Conservation (phyloP, 2,797 vertebrate species). For the Erpetoichthys calabaricus region DNA sequence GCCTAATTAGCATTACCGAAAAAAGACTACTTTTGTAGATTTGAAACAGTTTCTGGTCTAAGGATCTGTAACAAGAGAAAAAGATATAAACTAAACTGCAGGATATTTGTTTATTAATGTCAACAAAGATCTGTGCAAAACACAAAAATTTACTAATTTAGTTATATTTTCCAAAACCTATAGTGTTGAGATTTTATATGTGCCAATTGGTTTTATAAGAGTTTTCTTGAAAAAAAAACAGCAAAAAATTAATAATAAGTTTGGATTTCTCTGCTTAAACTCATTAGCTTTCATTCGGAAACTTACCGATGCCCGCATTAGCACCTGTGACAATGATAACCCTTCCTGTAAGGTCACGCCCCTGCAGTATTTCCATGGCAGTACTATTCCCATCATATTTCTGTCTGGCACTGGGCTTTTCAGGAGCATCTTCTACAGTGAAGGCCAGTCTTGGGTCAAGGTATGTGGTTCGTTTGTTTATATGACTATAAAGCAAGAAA, state of each 20-base stretch:
- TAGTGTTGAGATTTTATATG: neutral
- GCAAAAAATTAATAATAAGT: neutral
- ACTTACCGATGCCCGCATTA: conserved; percentile 87
- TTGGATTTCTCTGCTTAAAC: neutral
- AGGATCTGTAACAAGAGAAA: no score
- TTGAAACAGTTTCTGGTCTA: no score
- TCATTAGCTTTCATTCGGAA: neutral
- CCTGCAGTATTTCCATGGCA: conserved; percentile 85
- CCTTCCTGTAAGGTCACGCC: conserved; percentile 72
- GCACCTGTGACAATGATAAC: conserved; percentile 77
- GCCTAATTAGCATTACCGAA: no score
- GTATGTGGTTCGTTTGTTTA: conserved; percentile 90
- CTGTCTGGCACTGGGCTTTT: conserved; percentile 61
- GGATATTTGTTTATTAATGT: no score
- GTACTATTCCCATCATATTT: conserved; percentile 80
- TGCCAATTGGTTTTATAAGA: neutral
- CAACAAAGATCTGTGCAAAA: no score
- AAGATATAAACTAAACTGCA: no score
- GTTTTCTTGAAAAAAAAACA: neutral
- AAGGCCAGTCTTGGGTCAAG: conserved; percentile 92
- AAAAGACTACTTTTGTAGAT: no score
- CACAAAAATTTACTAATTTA: no score
- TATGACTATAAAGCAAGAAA: conserved; percentile 55
- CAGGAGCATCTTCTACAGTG: conserved; percentile 76
- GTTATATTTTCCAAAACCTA: no score